These are phyloP conservation scores for Myanophis thanlyinensis DNA, from an alignment of 2,113 vertebrate genomes.

Conservation along the genomic window DNA sequence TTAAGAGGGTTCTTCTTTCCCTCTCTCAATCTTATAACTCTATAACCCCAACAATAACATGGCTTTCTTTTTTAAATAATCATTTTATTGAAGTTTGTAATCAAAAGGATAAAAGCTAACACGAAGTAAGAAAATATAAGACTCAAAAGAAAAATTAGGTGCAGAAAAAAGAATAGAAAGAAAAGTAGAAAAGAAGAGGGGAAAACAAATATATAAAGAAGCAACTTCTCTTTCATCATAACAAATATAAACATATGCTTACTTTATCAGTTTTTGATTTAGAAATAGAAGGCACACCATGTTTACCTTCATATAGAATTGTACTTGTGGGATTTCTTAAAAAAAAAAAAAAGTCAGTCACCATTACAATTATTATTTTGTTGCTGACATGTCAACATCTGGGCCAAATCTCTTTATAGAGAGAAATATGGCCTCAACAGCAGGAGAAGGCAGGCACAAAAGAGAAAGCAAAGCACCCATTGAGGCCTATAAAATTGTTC, in stretches of 20 bases:
- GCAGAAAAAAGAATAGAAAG: neutral
- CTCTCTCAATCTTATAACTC: neutral
- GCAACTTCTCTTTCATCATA: neutral
- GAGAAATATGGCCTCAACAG: neutral
- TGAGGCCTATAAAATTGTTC: neutral
- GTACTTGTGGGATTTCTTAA: neutral
- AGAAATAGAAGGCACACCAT: conserved; percentile 57
- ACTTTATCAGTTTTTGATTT: conserved; percentile 68
- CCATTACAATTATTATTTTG: neutral
- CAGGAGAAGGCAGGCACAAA: neutral
- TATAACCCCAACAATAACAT: conserved; percentile 45
- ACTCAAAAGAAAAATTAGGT: neutral
- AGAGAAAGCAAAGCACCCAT: neutral
- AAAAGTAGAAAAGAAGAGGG: neutral
- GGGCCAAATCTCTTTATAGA: conserved; percentile 40
- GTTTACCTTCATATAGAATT: conserved; percentile 51
- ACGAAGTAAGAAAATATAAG: neutral
- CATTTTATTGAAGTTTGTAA: neutral
- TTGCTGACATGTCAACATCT: conserved; percentile 10
- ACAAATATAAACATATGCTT: conserved; percentile 50
- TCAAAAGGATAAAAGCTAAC: neutral
- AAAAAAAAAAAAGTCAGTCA: neutral
- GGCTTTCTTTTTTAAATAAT: neutral
- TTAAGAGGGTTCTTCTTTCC: conserved; percentile 61
- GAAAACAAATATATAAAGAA: neutral